These are phyloP conservation scores for Cataglyphis rosenhaueri DNA, from an alignment of 2,888 invertebrate species.

Conservation along the genomic window DNA sequence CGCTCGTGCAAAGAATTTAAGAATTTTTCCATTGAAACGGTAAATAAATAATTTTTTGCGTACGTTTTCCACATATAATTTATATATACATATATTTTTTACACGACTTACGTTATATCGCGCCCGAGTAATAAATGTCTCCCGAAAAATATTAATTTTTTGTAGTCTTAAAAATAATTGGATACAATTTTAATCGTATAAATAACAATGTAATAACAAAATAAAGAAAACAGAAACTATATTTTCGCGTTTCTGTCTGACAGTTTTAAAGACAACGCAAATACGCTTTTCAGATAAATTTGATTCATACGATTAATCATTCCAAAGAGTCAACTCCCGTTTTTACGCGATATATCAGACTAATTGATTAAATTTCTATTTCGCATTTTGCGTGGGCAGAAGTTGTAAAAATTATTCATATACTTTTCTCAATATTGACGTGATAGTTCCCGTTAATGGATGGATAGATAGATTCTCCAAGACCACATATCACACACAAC, in stretches of 20 bases:
- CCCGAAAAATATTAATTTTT: not conserved
- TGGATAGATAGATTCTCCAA: not conserved
- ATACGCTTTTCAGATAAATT: not conserved
- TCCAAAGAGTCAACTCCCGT: not conserved
- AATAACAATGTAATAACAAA: conserved; percentile 29
- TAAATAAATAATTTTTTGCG: not conserved
- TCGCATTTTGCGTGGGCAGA: not conserved
- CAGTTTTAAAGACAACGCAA: not conserved
- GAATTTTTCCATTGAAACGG: not conserved
- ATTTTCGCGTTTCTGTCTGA: not conserved
- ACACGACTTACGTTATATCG: not conserved
- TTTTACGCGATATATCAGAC: not conserved
- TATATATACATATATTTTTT: not conserved
- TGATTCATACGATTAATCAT: not conserved
- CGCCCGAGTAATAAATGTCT: not conserved
- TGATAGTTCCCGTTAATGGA: not conserved
- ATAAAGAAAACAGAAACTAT: not conserved
- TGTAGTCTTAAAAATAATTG: not conserved
- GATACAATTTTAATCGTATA: conserved; percentile 8
- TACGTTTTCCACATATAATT: not conserved
- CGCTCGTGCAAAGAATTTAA: not conserved
- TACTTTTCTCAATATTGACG: not conserved
- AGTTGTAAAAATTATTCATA: conserved; percentile 6
- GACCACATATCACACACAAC: not conserved
- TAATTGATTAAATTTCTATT: not conserved